Percentiles rank a stretch among this genome's conserved stretches.
phyloP scores from a whole-genome alignment of 2,888 invertebrate genomes.

The Erebia palarica region DNA sequence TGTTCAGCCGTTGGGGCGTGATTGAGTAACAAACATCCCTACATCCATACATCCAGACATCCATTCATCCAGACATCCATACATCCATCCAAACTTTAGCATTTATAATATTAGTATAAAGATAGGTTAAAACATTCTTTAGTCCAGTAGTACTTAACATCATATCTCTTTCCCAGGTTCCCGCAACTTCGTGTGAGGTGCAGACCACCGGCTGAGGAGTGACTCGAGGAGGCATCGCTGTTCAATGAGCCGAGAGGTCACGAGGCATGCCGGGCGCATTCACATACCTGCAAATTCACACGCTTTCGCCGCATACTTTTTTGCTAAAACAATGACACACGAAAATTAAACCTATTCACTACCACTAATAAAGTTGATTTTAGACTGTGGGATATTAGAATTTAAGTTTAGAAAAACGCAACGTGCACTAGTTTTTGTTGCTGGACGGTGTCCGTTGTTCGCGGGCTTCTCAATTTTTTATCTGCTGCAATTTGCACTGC shows the following conservation, averaged over 20 bases:
- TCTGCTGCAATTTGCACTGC: not conserved
- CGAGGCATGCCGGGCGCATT: slow-evolving; percentile 45
- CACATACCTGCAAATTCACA: slow-evolving; percentile 45
- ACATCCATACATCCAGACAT: too few relatives aligned
- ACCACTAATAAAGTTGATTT: not conserved
- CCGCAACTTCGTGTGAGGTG: slow-evolving; percentile 57
- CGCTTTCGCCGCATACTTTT: slow-evolving; percentile 39
- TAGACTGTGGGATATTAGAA: not conserved
- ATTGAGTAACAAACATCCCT: too few relatives aligned
- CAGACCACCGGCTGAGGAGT: slow-evolving; percentile 52
- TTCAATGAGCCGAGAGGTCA: slow-evolving; percentile 60
- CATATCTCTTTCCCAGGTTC: slow-evolving; percentile 32
- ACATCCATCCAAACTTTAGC: too few relatives aligned
- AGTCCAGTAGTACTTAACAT: not conserved
- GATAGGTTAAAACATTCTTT: not conserved
- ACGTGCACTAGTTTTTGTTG: slow-evolving; percentile 48
- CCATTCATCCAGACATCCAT: too few relatives aligned
- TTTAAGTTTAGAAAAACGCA: slow-evolving; percentile 21
- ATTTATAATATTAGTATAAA: too few relatives aligned
- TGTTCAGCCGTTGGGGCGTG: too few relatives aligned
- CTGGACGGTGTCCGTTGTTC: slow-evolving; percentile 27
- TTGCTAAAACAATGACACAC: slow-evolving; percentile 5
- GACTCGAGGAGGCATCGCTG: slow-evolving; percentile 57
- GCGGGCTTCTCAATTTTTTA: slow-evolving; percentile 33
- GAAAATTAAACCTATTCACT: not conserved